These are phyloP conservation scores for Battus philenor DNA, from an alignment of 1,140 invertebrate genomes.

Conservation along the genomic window DNA sequence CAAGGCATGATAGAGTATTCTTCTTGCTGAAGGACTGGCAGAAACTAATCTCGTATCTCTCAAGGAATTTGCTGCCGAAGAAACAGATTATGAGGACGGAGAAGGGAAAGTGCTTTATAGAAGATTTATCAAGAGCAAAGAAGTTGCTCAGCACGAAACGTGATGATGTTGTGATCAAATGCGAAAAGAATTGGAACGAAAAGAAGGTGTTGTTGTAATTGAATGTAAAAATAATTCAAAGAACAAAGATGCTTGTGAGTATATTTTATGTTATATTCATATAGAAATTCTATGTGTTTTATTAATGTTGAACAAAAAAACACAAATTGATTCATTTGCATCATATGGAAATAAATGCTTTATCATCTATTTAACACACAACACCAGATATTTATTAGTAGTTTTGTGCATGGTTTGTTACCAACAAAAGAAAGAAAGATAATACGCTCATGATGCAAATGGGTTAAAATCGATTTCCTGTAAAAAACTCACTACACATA, in stretches of 20 bases:
- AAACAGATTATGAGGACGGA: conserved; percentile 54
- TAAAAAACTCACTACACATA: no score
- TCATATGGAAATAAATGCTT: no score
- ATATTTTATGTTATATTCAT: conserved; percentile 1
- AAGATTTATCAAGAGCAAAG: conserved; percentile 54
- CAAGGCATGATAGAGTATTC: conserved; percentile 42
- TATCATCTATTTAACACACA: no score
- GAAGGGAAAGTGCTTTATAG: conserved; percentile 50
- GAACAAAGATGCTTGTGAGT: background rate
- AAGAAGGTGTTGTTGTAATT: conserved; percentile 56
- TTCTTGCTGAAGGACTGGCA: conserved; percentile 58
- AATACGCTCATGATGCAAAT: no score
- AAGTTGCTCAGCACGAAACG: conserved; percentile 41
- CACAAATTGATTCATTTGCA: no score
- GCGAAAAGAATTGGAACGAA: conserved; percentile 43
- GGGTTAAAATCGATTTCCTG: background rate
- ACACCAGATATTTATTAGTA: no score
- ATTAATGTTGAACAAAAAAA: background rate
- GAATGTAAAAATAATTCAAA: background rate
- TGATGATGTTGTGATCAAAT: conserved; percentile 41
- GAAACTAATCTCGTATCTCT: conserved; percentile 53
- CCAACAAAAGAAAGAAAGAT: no score
- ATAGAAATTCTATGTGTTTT: background rate
- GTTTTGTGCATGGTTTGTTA: no score
- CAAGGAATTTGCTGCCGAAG: conserved; percentile 54